phyloP scores from a whole-genome alignment of 2,797 vertebrate genomes.

The Brotula barbata region DNA sequence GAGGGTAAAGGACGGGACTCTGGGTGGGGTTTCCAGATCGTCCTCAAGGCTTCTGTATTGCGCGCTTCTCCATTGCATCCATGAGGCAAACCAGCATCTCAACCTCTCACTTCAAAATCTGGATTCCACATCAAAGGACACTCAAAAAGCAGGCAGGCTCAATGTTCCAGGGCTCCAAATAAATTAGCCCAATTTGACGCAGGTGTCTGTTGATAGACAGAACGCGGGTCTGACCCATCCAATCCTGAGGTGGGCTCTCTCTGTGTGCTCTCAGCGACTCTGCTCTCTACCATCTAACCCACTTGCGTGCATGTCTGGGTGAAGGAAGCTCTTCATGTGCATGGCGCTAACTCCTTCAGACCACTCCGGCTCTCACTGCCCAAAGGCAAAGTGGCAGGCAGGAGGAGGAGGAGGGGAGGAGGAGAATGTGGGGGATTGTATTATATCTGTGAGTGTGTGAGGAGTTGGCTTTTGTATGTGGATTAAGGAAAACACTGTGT shows the following conservation, averaged over 20 bases:
- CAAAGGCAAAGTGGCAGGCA: constrained; percentile 74
- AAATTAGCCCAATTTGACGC: constrained; percentile 39
- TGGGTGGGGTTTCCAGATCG: constrained; percentile 54
- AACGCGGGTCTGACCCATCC: constrained; percentile 51
- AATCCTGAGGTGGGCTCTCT: constrained; percentile 49
- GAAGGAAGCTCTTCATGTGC: constrained; percentile 73
- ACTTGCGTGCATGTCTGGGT: constrained; percentile 62
- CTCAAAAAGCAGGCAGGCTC: constrained; percentile 23
- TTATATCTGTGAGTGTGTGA: constrained; percentile 61
- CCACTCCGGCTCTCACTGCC: constrained; percentile 69
- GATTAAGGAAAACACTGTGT: constrained; percentile 41
- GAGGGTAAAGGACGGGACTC: constrained; percentile 33
- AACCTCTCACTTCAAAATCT: constrained; percentile 3
- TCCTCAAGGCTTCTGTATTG: constrained; percentile 57
- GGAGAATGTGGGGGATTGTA: constrained; percentile 26
- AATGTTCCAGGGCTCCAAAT: constrained; percentile 5
- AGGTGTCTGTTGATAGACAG: constrained; percentile 29
- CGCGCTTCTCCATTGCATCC: constrained; percentile 59
- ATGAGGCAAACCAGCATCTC: constrained; percentile 41
- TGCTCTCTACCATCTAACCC: constrained; percentile 52
- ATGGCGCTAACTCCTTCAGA: constrained; percentile 77
- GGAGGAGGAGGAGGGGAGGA: constrained; percentile 25
- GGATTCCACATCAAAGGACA: constrained; percentile 17
- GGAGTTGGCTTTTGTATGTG: constrained; percentile 57
- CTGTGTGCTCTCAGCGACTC: constrained; percentile 54